phyloP scores from a whole-genome alignment of 2,888 invertebrate species.

The Selenia dentaria region DNA sequence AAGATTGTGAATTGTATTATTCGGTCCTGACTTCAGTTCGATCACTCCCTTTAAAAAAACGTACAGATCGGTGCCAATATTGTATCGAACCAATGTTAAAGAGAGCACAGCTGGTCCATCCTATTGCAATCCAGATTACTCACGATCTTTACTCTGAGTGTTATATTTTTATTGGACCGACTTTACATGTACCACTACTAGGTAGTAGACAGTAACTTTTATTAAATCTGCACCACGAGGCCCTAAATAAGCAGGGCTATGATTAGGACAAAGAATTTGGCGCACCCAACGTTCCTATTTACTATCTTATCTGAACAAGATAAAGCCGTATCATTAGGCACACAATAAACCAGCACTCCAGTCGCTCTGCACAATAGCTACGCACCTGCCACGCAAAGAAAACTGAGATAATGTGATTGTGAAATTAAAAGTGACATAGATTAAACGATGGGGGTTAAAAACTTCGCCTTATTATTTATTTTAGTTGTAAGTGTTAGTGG shows the following conservation, averaged over 20 bases:
- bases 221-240: constrained; percentile 3
- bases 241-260: constrained; percentile 50
- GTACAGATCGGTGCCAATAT: too few species aligned
- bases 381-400: constrained; percentile 64
- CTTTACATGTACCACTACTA: too few species aligned
- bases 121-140: too few species aligned
- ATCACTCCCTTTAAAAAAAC: too few species aligned
- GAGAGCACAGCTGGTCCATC: too few species aligned
- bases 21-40: too few species aligned
- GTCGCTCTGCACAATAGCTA: constrained; percentile 63
- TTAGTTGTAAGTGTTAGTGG: constrained; percentile 67
- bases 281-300: constrained; percentile 81
- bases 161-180: too few species aligned
- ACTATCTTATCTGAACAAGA: constrained; percentile 76
- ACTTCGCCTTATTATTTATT: constrained; percentile 60
- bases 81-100: too few species aligned
- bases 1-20: too few species aligned
- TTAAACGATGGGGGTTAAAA: constrained; percentile 68
- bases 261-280: constrained; percentile 83
- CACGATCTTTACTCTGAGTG: too few species aligned
- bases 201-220: too few species aligned
- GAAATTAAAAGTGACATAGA: constrained; percentile 44
- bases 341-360: constrained; percentile 60
- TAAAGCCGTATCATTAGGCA: constrained; percentile 74
- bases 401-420: constrained; percentile 63